Conservation (phyloP, 2,888 invertebrate species). For the Epirrita christyi region DNA sequence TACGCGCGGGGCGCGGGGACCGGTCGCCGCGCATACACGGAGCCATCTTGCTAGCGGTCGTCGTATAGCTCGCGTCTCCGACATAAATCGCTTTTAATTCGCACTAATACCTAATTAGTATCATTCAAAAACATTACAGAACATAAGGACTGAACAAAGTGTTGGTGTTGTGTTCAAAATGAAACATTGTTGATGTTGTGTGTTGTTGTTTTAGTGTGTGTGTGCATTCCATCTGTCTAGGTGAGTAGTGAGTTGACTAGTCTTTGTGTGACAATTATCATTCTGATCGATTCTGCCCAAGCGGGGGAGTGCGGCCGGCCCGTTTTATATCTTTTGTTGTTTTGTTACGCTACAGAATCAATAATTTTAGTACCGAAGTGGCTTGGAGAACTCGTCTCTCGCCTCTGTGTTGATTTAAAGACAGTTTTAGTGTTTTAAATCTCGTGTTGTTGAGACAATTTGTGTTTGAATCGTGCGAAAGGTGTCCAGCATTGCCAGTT, state of each 20-base stretch:
- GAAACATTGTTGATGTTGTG: conserved; percentile 66
- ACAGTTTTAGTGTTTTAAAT: conserved; percentile 21
- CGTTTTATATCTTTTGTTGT: conserved; percentile 84
- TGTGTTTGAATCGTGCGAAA: too few species aligned
- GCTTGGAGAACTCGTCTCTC: conserved; percentile 44
- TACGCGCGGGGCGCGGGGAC: conserved; percentile 77
- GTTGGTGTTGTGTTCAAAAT: conserved; percentile 41
- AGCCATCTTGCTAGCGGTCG: conserved; percentile 83
- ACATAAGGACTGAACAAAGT: conserved; percentile 54
- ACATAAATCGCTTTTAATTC: conserved; percentile 76
- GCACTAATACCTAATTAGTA: conserved; percentile 76
- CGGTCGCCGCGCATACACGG: conserved; percentile 73
- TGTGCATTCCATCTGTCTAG: conserved; percentile 78
- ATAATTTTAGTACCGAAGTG: conserved; percentile 79
- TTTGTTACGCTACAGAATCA: conserved; percentile 80
- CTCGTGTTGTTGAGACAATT: conserved; percentile 36
- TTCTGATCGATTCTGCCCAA: conserved; percentile 80
- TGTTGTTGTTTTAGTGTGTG: conserved; percentile 74
- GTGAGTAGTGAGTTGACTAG: conserved; percentile 79
- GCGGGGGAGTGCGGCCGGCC: conserved; percentile 77
- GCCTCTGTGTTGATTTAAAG: conserved; percentile 27
- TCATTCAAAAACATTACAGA: conserved; percentile 58
- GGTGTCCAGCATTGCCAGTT: conserved; percentile 25
- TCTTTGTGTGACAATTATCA: conserved; percentile 85
- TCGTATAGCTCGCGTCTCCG: conserved; percentile 80